Base-by-base conservation (phyloP, 2,888 invertebrate genomes). In the Pterostichus niger region DNA sequence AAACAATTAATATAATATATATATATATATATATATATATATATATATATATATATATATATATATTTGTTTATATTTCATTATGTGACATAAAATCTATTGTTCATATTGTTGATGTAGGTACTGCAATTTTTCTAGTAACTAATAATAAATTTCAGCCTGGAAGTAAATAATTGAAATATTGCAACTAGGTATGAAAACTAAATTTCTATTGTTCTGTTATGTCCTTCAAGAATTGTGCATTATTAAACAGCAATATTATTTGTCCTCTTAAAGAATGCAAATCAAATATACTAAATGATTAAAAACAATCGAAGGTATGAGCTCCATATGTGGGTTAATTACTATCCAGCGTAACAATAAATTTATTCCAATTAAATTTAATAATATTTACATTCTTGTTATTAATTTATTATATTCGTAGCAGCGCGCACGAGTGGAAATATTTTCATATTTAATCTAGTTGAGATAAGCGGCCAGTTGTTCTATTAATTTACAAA, bases 401-500 rank as follows among this genome's bases (percentile, higher is more conserved):
- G 2, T 5, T 52, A 52, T 52, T 52, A 52, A 52, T 52, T 40
- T 13, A 52, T 46, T 13, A 52, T 52, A 40, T 9, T 6, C 9
- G 6, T 40, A 40, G 40, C 40, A 40, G 52, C n/a, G n/a, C 52
- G 13, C 52, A 52, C 52, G 52, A 9, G 13, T 13, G n/a, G 10
- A 13, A 52, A 52, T 52, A 52, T 52, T 52, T 52, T 52, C 52
- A 9, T 52, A 49, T 6, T 52, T 52, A 13, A 52, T 52, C 52
- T 9, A 5, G 11, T 13, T 40, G 40, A 9, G 52, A 52, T 52
- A 52, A 52, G 52, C 40, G 52, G 6, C 52, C 52, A 6, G 40
- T 52, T 52, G 52, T 9, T 13, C 52, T n/a, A 52, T 52, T 52
- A 52, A 52, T 52, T 52, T 52, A 52, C 52, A 52, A 52, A 52